Evolutionary conservation across 2,888 invertebrate genomes (phyloP).

Genomic region (Philhelius pedissequus): DNA sequence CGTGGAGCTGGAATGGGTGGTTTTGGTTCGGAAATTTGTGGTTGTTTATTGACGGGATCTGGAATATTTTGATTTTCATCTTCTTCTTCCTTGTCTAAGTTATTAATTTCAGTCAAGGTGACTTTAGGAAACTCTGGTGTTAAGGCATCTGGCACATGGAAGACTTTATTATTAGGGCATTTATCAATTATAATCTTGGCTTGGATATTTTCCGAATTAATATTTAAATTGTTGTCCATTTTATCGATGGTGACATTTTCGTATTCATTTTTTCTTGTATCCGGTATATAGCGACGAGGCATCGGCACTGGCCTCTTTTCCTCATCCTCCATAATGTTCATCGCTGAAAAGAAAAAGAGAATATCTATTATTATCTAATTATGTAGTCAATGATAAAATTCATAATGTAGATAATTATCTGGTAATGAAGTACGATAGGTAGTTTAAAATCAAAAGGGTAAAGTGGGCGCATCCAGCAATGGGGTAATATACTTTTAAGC

Average conservation of each 20-base stretch:
- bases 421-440: no score
- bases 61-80: conserved; percentile 76
- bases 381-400: neutral
- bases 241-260: conserved; percentile 76
- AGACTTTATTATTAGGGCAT: conserved; percentile 73
- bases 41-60: conserved; percentile 21
- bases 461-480: neutral
- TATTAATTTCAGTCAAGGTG: conserved; percentile 72
- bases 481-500: neutral
- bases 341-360: conserved; percentile 34
- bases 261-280: conserved; percentile 74
- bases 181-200: conserved; percentile 72
- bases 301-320: conserved; percentile 75
- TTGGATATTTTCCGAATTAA: conserved; percentile 75
- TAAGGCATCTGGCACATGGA: conserved; percentile 67
- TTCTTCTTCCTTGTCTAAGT: conserved; percentile 71
- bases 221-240: conserved; percentile 74
- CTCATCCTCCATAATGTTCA: conserved; percentile 70
- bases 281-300: conserved; percentile 75
- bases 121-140: conserved; percentile 55
- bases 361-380: neutral
- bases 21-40: conserved; percentile 57
- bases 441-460: neutral
- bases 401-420: neutral
- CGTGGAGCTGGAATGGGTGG: conserved; percentile 77